Evolutionary conservation across 2,888 invertebrate genomes (phyloP).

Genomic region (Folsomia manolachei): DNA sequence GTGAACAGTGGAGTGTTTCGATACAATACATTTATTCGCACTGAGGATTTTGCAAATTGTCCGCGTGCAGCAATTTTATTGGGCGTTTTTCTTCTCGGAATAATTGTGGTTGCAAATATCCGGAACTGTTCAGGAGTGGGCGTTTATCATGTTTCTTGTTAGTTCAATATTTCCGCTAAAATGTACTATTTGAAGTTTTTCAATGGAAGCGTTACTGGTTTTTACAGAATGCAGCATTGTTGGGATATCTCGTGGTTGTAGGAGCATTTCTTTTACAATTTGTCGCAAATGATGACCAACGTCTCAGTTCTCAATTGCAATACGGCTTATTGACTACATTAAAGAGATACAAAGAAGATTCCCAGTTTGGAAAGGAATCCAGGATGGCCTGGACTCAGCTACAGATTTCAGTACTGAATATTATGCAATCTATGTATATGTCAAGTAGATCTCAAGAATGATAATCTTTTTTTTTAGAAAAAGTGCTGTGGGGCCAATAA

Average conservation of each 20-base stretch:
- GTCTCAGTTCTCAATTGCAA: neutral
- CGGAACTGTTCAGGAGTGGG: neutral
- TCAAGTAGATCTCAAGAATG: too few relatives aligned
- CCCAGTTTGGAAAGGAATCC: neutral
- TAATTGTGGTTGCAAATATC: neutral
- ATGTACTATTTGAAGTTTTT: neutral
- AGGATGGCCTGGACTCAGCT: neutral
- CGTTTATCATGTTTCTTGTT: neutral
- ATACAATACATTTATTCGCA: neutral
- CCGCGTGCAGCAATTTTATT: neutral
- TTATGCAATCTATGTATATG: too few relatives aligned
- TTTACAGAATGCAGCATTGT: neutral
- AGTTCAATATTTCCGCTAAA: neutral
- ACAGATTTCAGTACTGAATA: neutral
- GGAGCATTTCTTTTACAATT: neutral
- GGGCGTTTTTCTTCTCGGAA: neutral
- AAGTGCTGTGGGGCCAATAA: conserved; percentile 1
- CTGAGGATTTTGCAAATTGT: neutral
- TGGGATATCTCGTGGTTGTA: neutral
- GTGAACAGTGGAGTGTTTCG: neutral
- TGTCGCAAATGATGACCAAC: neutral
- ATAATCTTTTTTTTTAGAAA: neutral
- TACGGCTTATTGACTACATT: neutral
- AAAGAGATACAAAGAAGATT: neutral
- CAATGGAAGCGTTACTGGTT: neutral